phyloP scores from a whole-genome alignment of 2,797 vertebrate genomes.

The Centropyge bicolor region DNA sequence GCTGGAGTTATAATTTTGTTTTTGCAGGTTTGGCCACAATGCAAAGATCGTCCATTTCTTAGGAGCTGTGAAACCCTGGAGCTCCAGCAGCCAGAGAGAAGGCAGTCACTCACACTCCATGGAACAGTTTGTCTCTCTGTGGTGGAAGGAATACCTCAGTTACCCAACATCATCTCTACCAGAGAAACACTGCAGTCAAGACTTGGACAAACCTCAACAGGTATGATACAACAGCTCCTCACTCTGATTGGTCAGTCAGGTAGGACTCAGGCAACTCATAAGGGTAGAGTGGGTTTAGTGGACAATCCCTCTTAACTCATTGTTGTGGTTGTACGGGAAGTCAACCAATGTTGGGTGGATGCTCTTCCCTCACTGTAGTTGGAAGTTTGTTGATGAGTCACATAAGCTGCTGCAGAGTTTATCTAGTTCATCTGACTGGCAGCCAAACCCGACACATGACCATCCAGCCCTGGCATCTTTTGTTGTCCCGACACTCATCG shows the following conservation, averaged over 20 bases:
- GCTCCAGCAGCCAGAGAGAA: slow-evolving; percentile 71
- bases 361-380: slow-evolving; percentile 8
- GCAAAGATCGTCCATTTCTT: slow-evolving; percentile 91
- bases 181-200: not conserved
- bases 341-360: not conserved
- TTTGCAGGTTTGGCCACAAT: slow-evolving; percentile 84
- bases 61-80: slow-evolving; percentile 88
- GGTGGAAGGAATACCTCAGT: slow-evolving; percentile 87
- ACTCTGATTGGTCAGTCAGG: not conserved
- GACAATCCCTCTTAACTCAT: not conserved
- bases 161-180: slow-evolving; percentile 58
- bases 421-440: not conserved
- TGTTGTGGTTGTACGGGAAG: slow-evolving; percentile 2
- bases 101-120: slow-evolving; percentile 36
- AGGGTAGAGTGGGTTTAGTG: not conserved
- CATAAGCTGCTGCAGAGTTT: slow-evolving; percentile 23
- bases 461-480: not conserved
- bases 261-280: not conserved
- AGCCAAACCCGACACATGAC: not conserved
- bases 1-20: not conserved
- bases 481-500: slow-evolving; percentile 15
- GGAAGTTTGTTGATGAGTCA: slow-evolving; percentile 3
- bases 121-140: slow-evolving; percentile 81
- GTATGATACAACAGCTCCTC: slow-evolving; percentile 7
- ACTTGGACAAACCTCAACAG: not conserved